These are phyloP conservation scores for Tetranychus truncatus DNA, from an alignment of 2,888 invertebrate genomes.

Conservation along the genomic window DNA sequence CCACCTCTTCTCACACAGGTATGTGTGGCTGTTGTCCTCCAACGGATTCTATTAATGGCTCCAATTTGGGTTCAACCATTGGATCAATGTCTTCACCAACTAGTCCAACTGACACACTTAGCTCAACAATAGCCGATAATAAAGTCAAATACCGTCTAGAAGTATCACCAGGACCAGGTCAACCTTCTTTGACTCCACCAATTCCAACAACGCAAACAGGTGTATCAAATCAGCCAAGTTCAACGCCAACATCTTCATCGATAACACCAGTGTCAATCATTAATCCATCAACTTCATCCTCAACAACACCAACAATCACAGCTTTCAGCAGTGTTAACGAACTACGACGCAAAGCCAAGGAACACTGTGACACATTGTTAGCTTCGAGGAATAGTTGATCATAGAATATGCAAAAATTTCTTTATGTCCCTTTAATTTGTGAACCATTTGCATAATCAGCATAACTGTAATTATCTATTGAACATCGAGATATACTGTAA, in stretches of 20 bases:
- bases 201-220: slow-evolving; percentile 3
- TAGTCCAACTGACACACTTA: not conserved
- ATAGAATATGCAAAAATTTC: not conserved
- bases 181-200: slow-evolving; percentile 19
- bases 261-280: not conserved
- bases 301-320: slow-evolving; percentile 3
- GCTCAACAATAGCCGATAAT: slow-evolving; percentile 40
- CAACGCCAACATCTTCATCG: not conserved
- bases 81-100: not conserved
- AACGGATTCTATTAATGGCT: not conserved
- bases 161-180: slow-evolving; percentile 10
- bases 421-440: not conserved
- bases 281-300: slow-evolving; percentile 11
- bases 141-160: slow-evolving; percentile 34
- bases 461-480: not conserved
- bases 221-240: not conserved
- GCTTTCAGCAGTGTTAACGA: slow-evolving; percentile 69
- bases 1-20: not conserved
- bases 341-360: slow-evolving; percentile 73
- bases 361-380: slow-evolving; percentile 71
- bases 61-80: not conserved
- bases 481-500: too few species aligned
- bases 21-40: not conserved
- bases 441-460: not conserved
- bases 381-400: slow-evolving; percentile 30